phyloP scores from a whole-genome alignment of 2,113 vertebrate genomes.

The Butorides virescens region DNA sequence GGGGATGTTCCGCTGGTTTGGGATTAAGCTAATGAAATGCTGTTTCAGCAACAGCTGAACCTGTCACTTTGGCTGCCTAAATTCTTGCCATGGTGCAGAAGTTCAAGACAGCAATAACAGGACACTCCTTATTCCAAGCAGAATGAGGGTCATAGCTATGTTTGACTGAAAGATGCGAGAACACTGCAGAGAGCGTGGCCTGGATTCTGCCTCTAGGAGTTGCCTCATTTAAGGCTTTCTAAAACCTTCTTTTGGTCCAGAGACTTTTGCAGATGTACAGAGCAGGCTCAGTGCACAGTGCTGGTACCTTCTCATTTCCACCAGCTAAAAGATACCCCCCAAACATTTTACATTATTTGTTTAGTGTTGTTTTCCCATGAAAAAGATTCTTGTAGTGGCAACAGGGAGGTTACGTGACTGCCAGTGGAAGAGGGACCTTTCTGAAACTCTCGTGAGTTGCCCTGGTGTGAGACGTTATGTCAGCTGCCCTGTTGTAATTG shows the following conservation, averaged over 20 bases:
- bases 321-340: not conserved
- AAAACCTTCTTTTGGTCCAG: not conserved
- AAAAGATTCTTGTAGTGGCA: not conserved
- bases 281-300: not conserved
- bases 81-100: not conserved
- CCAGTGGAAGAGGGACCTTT: not conserved
- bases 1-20: not conserved
- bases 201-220: not conserved
- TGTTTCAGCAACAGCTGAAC: not conserved
- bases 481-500: not conserved
- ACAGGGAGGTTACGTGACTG: not conserved
- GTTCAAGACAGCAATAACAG: not conserved
- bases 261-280: not conserved
- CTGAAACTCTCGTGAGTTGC: not conserved
- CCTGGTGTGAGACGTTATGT: not conserved
- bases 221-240: not conserved
- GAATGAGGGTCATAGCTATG: not conserved
- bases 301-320: not conserved
- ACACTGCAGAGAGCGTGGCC: not conserved
- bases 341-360: not conserved
- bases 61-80: not conserved
- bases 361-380: not conserved
- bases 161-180: not conserved
- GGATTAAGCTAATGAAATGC: not conserved
- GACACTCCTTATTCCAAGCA: not conserved